A percentile compares a stretch with the other conserved stretches of the same genome.
Conservation (phyloP, 2,113 vertebrate genomes). For the Speoplatyrhinus poulsoni region DNA sequence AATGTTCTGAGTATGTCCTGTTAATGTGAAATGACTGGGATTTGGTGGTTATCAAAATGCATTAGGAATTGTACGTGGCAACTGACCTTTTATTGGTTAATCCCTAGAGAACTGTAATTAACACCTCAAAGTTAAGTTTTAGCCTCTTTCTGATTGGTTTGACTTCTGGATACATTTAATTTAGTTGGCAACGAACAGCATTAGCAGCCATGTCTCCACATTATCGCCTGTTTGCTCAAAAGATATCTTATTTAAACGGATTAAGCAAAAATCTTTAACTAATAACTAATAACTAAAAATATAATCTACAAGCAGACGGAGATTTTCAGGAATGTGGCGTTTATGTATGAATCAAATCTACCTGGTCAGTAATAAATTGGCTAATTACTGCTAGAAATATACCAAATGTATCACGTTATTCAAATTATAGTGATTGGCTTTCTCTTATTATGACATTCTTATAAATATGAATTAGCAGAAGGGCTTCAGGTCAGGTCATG, state of each 20-base stretch:
- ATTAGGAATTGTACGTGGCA: not conserved
- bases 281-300: not conserved
- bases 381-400: not conserved
- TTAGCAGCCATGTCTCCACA: no score
- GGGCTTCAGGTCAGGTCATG: slow-evolving; percentile 12
- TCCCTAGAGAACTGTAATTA: not conserved
- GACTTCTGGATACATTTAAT: no score
- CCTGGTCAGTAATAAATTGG: not conserved
- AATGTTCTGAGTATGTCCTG: not conserved
- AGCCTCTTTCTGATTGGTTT: not conserved
- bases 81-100: not conserved
- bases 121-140: not conserved
- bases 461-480: slow-evolving; percentile 48
- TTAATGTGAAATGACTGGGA: not conserved
- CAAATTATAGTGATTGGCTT: not conserved
- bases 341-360: not conserved
- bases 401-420: not conserved
- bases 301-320: not conserved
- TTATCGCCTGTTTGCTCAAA: no score
- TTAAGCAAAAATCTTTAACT: no score
- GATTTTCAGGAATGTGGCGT: not conserved
- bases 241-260: no score
- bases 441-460: not conserved
- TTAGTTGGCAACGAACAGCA: no score
- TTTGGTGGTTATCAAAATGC: not conserved